phyloP scores from a whole-genome alignment of 2,113 vertebrate genomes.

The Conger conger region DNA sequence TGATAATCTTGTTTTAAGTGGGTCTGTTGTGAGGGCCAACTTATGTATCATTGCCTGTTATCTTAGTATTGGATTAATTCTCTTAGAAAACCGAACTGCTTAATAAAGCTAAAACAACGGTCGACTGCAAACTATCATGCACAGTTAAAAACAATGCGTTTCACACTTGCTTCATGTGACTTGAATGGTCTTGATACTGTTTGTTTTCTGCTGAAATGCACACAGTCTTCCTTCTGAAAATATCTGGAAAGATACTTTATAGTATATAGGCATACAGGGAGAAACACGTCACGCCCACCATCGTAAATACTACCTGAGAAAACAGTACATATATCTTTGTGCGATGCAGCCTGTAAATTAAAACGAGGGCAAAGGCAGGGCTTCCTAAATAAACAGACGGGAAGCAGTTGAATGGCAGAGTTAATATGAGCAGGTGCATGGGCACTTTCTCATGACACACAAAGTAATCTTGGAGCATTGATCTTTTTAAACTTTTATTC shows the following conservation, averaged over 20 bases:
- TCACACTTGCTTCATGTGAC: not conserved
- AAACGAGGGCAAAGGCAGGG: not conserved
- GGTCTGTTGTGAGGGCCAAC: not conserved
- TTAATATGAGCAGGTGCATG: too few relatives aligned
- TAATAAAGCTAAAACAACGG: not conserved
- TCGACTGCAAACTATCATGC: not conserved
- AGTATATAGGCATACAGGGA: too few relatives aligned
- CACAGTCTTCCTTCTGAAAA: too few relatives aligned
- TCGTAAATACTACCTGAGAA: not conserved
- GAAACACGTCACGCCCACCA: not conserved
- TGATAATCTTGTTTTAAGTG: not conserved
- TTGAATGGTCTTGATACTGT: too few relatives aligned
- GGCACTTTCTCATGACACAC: too few relatives aligned
- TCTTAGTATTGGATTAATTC: not conserved
- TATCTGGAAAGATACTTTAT: too few relatives aligned
- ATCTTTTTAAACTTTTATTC: too few relatives aligned
- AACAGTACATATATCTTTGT: not conserved
- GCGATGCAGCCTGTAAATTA: not conserved
- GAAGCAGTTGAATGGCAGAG: too few relatives aligned
- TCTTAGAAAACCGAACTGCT: not conserved
- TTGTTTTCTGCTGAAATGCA: too few relatives aligned
- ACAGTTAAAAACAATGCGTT: not conserved
- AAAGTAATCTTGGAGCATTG: too few relatives aligned
- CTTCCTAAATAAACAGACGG: too few relatives aligned
- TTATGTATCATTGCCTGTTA: not conserved